Evolutionary conservation across 2,888 invertebrate genomes (phyloP), one percentile per base, ranked within the genome.

Genomic region (Lochmaea crataegi): DNA sequence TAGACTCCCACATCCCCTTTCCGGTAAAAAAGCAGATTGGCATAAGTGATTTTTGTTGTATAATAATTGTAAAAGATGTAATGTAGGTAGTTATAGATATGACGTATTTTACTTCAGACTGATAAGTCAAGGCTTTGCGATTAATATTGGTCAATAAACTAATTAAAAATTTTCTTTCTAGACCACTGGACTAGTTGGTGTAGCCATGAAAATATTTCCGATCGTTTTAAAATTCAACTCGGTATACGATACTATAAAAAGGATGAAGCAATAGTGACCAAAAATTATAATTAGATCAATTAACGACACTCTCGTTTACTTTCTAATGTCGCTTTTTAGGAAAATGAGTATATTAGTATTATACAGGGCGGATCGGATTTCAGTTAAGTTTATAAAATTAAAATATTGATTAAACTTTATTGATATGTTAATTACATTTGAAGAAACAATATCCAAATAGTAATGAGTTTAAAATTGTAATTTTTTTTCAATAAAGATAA

Each of bases 71-170:
- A 48, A 14, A n/a, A 48, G 48, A 12, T 12, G 2, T n/a, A 51
- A 51, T 51, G 51, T 42, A 42, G 10, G 11, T 42, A 42, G 42
- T 4, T 48, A 48, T 48, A 48, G 48, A 53, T 53, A 18, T 18
- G 7, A 51, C 32, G 7, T 14, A 60, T 16, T 60, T 38, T n/a
- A 38, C 32, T 38, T 1, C 32, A 60, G 2, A 38, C 9, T 9
- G 32, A 60, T 60, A n/a, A 14, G 58, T 32, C 60, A 60, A 60
- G 16, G 60, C n/a, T 38, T 32, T n/a, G 38, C 14, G 32, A 38
- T 32, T 12, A 60, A 68, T 60, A 61, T 61, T 68, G 61, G 68
- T 68, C 68, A 68, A 60, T 60, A 48, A 61, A 68, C 68, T 48
- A 51, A 48, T 68, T 32, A 60, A 18, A 42, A 61, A 26, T 45